Percentiles rank a stretch among this genome's conserved stretches.
These are phyloP conservation scores for Argyresthia albistria DNA, from an alignment of 2,888 invertebrate species.

Conservation along the genomic window DNA sequence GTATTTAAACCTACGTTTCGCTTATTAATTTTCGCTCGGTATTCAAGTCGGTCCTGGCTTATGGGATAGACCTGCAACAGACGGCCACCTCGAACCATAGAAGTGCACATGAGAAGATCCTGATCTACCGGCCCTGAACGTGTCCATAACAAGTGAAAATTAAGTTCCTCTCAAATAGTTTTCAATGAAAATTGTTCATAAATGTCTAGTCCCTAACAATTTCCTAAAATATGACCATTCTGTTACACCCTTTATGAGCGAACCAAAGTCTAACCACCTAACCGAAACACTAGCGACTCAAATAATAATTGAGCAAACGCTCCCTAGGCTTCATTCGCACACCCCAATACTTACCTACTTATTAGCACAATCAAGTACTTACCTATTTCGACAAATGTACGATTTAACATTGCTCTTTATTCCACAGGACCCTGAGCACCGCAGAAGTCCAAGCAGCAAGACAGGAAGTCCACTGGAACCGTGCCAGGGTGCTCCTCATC, in stretches of 20 bases:
- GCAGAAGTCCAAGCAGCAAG: slow-evolving; percentile 60
- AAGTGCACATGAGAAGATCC: no score
- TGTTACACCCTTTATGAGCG: neutral
- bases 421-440: slow-evolving; percentile 46
- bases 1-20: no score
- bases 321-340: neutral
- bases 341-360: neutral
- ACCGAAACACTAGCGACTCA: neutral
- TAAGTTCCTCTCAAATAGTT: no score
- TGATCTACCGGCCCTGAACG: no score
- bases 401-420: neutral
- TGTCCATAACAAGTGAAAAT: no score
- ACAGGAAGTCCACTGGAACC: slow-evolving; percentile 62
- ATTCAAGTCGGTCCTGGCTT: no score
- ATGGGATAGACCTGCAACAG: no score
- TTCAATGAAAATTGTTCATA: no score
- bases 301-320: neutral
- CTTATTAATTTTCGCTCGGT: no score
- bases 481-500: slow-evolving; percentile 47
- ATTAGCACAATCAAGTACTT: neutral
- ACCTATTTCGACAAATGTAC: neutral
- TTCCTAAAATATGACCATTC: no score
- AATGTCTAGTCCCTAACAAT: no score
- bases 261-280: neutral
- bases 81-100: no score